A percentile compares a stretch with the other conserved stretches of the same genome.
These are phyloP conservation scores for Coleophora flavipennella DNA, from an alignment of 2,888 invertebrate species.

Conservation along the genomic window DNA sequence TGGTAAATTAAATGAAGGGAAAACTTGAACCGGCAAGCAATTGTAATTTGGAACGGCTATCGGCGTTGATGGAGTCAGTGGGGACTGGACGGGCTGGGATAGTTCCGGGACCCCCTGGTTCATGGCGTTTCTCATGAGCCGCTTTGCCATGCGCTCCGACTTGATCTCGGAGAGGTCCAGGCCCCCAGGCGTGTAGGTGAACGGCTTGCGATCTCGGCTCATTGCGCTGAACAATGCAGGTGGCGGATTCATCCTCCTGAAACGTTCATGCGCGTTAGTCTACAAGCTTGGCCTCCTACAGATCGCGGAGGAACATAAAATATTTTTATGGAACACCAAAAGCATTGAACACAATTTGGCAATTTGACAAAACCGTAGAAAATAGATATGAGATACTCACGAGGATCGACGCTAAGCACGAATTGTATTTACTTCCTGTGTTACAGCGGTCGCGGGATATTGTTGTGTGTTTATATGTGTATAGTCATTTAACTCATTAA, in stretches of 20 bases:
- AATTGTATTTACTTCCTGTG: conserved; percentile 48
- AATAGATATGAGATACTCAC: conserved; percentile 60
- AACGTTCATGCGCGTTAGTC: conserved; percentile 37
- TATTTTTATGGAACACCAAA: conserved; percentile 29
- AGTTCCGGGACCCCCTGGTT: conserved; percentile 80
- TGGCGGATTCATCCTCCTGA: conserved; percentile 79
- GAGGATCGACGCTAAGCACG: conserved; percentile 35
- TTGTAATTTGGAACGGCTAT: conserved; percentile 56
- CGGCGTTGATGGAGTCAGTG: conserved; percentile 61
- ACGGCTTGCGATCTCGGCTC: conserved; percentile 95
- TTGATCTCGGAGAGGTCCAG: conserved; percentile 91
- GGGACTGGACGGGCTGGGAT: conserved; percentile 63
- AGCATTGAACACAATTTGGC: conserved; percentile 44
- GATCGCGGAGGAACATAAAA: background rate
- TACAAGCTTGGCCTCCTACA: conserved; percentile 10
- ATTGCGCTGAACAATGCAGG: conserved; percentile 90
- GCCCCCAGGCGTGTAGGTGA: conserved; percentile 95
- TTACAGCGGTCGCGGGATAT: conserved; percentile 18
- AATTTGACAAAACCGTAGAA: conserved; percentile 57
- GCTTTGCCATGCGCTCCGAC: conserved; percentile 90
- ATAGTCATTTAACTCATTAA: conserved; percentile 34
- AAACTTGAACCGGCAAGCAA: conserved; percentile 65
- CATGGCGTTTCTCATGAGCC: conserved; percentile 73
- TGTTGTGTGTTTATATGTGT: conserved; percentile 33
- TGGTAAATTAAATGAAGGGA: conserved; percentile 78